phyloP scores from a whole-genome alignment of 2,113 vertebrate genomes.

The Phainopepla nitens region DNA sequence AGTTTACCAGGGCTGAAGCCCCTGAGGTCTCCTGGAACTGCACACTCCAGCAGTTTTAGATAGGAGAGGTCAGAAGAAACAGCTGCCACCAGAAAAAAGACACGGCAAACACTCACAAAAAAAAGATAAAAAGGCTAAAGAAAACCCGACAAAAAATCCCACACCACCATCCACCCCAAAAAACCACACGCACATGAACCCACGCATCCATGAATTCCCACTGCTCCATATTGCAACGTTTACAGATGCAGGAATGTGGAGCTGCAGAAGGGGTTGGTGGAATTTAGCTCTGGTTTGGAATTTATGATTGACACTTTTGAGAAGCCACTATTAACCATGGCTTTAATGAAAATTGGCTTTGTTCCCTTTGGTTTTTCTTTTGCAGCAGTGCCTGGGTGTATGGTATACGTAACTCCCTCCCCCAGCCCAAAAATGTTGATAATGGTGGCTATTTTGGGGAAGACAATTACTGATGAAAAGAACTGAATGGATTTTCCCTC shows the following conservation, averaged over 20 bases:
- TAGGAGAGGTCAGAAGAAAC: constrained; percentile 31
- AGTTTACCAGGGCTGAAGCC: neutral
- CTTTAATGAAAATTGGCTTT: constrained; percentile 56
- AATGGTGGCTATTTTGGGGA: constrained; percentile 15
- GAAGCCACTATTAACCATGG: neutral
- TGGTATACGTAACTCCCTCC: neutral
- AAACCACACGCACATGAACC: neutral
- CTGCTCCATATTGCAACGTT: neutral
- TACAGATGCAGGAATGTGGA: neutral
- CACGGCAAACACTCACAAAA: neutral
- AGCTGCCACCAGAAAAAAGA: constrained; percentile 37
- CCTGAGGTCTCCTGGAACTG: neutral
- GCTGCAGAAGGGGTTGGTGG: neutral
- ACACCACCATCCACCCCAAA: neutral
- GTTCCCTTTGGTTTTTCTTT: constrained; percentile 36
- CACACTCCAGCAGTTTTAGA: neutral
- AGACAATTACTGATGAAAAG: constrained; percentile 21
- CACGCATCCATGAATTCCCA: neutral
- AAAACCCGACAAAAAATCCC: fast-evolving
- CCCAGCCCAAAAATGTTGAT: constrained; percentile 1
- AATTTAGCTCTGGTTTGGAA: constrained; percentile 2
- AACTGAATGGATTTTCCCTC: constrained; percentile 11
- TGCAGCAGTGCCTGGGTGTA: neutral
- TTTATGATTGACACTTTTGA: constrained; percentile 27
- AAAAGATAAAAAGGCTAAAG: neutral